Evolutionary conservation across 2,888 invertebrate species (phyloP).

Genomic region (Andricus curvator): DNA sequence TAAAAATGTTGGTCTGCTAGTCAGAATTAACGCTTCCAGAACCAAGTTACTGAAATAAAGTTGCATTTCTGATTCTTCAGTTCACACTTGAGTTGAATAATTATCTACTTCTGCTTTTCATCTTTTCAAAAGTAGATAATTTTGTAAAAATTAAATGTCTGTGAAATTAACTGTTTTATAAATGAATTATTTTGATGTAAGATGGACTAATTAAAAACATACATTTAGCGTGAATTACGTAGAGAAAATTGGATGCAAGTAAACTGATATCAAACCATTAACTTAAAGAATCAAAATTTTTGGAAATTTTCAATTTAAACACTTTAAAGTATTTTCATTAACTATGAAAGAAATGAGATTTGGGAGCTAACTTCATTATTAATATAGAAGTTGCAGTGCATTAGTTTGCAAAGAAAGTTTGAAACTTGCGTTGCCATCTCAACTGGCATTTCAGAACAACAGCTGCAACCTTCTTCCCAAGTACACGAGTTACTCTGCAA

Average conservation of each 20-base stretch:
- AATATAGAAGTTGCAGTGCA: not conserved
- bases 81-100: not conserved
- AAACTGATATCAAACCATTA: too few relatives aligned
- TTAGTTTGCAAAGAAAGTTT: not conserved
- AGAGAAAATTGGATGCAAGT: not conserved
- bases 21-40: not conserved
- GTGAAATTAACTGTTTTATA: not conserved
- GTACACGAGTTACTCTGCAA: not conserved
- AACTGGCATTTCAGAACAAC: not conserved
- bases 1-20: not conserved
- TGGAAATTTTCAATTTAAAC: not conserved
- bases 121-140: not conserved
- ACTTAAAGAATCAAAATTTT: too few relatives aligned
- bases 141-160: not conserved
- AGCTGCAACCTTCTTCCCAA: not conserved
- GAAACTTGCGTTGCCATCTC: not conserved
- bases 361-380: not conserved
- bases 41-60: constrained; percentile 4
- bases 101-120: not conserved
- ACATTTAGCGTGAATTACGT: not conserved
- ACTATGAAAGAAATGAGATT: not conserved
- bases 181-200: not conserved
- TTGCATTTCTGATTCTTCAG: not conserved
- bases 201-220: not conserved
- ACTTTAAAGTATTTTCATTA: too few relatives aligned